Evolutionary conservation across 2,888 invertebrate genomes (phyloP).

Genomic region (Lagria hirta): DNA sequence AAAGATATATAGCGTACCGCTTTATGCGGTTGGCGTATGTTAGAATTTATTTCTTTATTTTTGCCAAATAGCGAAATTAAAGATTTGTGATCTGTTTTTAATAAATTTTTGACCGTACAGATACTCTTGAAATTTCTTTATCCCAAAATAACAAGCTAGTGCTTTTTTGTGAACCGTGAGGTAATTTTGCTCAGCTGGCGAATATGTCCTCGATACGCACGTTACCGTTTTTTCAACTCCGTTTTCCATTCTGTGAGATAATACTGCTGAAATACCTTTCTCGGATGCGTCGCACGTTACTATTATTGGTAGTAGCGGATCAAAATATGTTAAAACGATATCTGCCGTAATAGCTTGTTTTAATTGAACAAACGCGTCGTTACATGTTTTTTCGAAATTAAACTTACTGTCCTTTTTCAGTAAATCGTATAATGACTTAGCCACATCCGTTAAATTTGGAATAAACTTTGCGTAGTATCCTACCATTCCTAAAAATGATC

Average conservation of each 20-base stretch:
- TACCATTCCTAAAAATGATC: constrained; percentile 21
- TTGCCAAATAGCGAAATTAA: constrained; percentile 19
- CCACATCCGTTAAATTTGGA: constrained; percentile 10
- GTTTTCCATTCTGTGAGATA: constrained; percentile 15
- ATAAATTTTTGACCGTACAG: too few species aligned
- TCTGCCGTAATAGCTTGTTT: constrained; percentile 12
- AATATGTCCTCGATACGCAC: constrained; percentile 14
- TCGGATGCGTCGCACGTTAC: constrained; percentile 19
- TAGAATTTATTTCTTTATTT: constrained; percentile 16
- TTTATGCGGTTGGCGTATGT: too few species aligned
- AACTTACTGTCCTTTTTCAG: constrained; percentile 18
- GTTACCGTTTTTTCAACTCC: constrained; percentile 3
- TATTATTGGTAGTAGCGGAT: constrained; percentile 18
- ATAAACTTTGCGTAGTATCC: constrained; percentile 27
- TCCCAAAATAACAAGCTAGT: constrained; percentile 12
- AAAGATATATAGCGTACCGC: too few species aligned
- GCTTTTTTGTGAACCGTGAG: constrained; percentile 15
- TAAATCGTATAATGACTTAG: constrained; percentile 22
- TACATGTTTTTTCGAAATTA: constrained; percentile 19
- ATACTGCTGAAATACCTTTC: constrained; percentile 20
- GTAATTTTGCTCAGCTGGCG: constrained; percentile 16
- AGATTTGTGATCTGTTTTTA: constrained; percentile 21
- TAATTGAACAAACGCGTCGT: constrained; percentile 19
- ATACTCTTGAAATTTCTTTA: constrained; percentile 18
- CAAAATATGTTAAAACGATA: constrained; percentile 14